Conservation (phyloP, 2,113 vertebrate genomes). For the Amazona vittata region DNA sequence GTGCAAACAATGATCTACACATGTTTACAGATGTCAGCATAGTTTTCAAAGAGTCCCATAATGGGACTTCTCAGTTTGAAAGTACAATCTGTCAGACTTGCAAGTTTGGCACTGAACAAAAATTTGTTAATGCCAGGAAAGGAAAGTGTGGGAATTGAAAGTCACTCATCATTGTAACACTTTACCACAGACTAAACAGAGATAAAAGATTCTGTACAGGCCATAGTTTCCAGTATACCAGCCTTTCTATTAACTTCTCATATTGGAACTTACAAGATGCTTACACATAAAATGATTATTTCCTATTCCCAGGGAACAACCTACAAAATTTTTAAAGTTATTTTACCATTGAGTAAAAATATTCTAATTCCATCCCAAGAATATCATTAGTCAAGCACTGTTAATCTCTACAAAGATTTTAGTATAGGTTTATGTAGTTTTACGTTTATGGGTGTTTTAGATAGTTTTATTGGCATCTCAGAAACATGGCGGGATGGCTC, state of each 20-base stretch:
- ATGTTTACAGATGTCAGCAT: slow-evolving; percentile 30
- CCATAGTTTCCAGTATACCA: neutral
- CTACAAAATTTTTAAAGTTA: neutral
- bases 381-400: neutral
- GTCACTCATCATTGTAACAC: slow-evolving; percentile 47
- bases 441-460: neutral
- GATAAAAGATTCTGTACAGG: slow-evolving; percentile 40
- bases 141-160: slow-evolving; percentile 45
- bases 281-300: neutral
- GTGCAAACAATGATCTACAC: slow-evolving; percentile 13
- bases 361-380: neutral
- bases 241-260: neutral
- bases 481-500: neutral
- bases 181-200: slow-evolving; percentile 23
- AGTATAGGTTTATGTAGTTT: neutral
- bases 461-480: neutral
- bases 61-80: slow-evolving; percentile 20
- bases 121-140: slow-evolving; percentile 52
- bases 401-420: neutral
- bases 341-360: neutral
- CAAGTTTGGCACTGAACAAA: slow-evolving; percentile 25
- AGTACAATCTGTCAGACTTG: neutral
- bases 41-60: slow-evolving; percentile 27
- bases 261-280: neutral
- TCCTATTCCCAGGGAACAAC: neutral